phyloP scores from a whole-genome alignment of 2,888 invertebrate species.

The Andrena chrysosceles region DNA sequence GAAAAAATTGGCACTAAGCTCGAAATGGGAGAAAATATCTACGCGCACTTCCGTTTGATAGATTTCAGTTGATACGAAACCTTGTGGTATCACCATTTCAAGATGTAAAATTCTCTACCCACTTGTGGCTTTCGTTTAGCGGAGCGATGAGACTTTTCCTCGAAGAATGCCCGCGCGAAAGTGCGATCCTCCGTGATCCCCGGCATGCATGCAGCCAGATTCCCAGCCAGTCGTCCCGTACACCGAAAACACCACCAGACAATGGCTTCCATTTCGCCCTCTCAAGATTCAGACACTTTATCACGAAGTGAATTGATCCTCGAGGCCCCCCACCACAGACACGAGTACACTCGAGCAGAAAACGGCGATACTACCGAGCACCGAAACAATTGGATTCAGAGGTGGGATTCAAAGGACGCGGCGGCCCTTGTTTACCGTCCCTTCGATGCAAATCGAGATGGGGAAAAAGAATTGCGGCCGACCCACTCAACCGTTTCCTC shows the following conservation, averaged over 20 bases:
- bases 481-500: not conserved
- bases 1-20: too few relatives aligned
- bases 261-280: conserved; percentile 59
- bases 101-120: too few relatives aligned
- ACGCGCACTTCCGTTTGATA: too few relatives aligned
- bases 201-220: conserved; percentile 60
- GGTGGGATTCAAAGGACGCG: conserved; percentile 30
- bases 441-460: conserved; percentile 24
- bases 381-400: conserved; percentile 62
- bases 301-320: conserved; percentile 60
- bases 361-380: conserved; percentile 48
- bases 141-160: not conserved
- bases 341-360: conserved; percentile 58
- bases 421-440: conserved; percentile 28
- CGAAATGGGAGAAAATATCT: too few relatives aligned
- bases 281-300: conserved; percentile 61
- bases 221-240: conserved; percentile 25
- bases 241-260: conserved; percentile 53
- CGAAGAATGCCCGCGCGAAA: conserved; percentile 10
- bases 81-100: too few relatives aligned
- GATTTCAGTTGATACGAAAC: too few relatives aligned
- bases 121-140: not conserved
- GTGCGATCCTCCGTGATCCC: conserved; percentile 46
- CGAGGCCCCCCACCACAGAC: conserved; percentile 34
- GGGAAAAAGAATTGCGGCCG: not conserved